phyloP scores from a whole-genome alignment of 2,113 vertebrate species.

The Gnathonemus echidnorhynchus region DNA sequence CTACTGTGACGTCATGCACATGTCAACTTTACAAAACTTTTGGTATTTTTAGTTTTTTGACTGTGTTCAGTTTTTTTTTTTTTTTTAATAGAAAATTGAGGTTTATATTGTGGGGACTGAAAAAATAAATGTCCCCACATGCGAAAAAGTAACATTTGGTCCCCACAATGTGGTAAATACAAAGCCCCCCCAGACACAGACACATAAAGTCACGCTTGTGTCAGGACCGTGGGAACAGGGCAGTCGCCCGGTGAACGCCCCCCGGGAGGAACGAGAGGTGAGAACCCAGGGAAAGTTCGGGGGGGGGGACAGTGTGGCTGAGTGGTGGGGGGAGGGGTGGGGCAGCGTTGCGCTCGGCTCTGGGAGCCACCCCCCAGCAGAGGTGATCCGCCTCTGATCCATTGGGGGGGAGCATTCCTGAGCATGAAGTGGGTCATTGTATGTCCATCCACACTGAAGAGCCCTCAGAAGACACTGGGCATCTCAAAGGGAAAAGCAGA shows the following conservation, averaged over 20 bases:
- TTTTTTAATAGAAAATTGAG: too few relatives aligned
- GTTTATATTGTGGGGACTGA: background rate
- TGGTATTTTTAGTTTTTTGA: background rate
- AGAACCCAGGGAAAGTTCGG: background rate
- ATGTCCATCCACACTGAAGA: background rate
- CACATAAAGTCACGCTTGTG: background rate
- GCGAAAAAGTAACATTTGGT: background rate
- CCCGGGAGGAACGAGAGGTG: background rate
- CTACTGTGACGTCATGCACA: background rate
- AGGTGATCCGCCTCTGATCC: background rate
- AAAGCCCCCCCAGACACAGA: background rate
- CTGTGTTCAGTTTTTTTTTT: too few relatives aligned
- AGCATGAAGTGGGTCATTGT: background rate
- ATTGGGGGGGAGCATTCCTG: background rate
- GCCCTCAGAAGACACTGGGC: background rate
- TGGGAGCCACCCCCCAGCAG: background rate
- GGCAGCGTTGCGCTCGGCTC: background rate
- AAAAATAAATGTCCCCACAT: background rate
- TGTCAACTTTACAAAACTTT: background rate
- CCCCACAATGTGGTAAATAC: background rate
- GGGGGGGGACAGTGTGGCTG: too few relatives aligned
- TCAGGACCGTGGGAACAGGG: background rate
- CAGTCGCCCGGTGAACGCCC: background rate
- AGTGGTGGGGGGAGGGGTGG: too few relatives aligned
- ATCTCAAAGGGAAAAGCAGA: background rate